Conservation (phyloP, 37 sponge, comb jelly and placozoan genomes). For the Amphimedon queenslandica region DNA sequence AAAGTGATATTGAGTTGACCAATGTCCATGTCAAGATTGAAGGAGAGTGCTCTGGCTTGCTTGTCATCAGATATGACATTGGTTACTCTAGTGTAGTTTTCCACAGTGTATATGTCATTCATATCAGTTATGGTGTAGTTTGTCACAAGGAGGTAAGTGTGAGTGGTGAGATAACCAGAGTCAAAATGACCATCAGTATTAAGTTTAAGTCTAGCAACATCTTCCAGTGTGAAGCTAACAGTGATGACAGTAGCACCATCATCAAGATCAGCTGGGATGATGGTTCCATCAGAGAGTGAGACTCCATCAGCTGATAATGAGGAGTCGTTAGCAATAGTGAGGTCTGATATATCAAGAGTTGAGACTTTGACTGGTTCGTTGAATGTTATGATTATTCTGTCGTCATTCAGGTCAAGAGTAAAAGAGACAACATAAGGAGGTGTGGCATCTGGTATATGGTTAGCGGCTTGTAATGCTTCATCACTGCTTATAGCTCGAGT, state of each 20-base stretch:
- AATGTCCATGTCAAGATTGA: conserved; percentile 67
- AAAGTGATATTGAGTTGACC: conserved; percentile 61
- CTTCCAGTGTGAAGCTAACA: conserved; percentile 27
- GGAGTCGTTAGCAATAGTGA: conserved; percentile 31
- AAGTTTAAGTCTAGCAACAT: conserved; percentile 41
- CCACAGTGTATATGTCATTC: conserved; percentile 18
- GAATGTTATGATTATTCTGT: conserved; percentile 64
- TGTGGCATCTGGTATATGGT: conserved; percentile 39
- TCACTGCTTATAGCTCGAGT: conserved; percentile 31
- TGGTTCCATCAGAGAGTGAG: conserved; percentile 28
- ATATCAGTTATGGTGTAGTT: conserved; percentile 44
- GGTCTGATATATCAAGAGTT: conserved; percentile 29
- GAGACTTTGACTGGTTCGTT: conserved; percentile 72
- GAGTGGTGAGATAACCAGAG: background rate
- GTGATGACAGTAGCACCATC: conserved; percentile 5
- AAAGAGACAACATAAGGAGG: conserved; percentile 54
- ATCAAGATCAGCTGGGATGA: conserved; percentile 21
- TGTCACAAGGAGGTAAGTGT: conserved; percentile 18
- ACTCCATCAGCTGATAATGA: conserved; percentile 15
- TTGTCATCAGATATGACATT: conserved; percentile 26
- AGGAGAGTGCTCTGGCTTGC: conserved; percentile 20
- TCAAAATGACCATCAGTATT: conserved; percentile 17
- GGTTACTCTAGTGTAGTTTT: conserved; percentile 1
- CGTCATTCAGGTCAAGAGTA: conserved; percentile 51
- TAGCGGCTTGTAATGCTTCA: conserved; percentile 28